A percentile compares a stretch with the other conserved stretches of the same genome.
phyloP scores from a whole-genome alignment of 2,888 invertebrate genomes.

The Drosophila fulvimacula region DNA sequence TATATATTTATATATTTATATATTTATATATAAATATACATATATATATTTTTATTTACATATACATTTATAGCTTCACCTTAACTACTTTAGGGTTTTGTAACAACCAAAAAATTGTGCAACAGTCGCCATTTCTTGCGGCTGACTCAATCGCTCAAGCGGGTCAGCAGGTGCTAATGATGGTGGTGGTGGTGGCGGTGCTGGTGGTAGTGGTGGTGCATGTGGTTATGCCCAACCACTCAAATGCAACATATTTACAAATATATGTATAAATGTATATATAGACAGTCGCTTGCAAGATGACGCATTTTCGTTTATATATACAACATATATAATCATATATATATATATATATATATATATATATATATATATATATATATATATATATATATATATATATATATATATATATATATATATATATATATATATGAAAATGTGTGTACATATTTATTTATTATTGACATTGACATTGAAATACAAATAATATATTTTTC shows the following conservation, averaged over 20 bases:
- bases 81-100: background rate
- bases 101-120: background rate
- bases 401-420: background rate
- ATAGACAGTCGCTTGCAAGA: background rate
- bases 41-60: too few species aligned
- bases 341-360: background rate
- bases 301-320: background rate
- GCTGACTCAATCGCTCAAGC: constrained; percentile 22
- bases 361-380: background rate
- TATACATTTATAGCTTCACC: too few species aligned
- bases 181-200: background rate
- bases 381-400: background rate
- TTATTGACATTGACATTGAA: constrained; percentile 11
- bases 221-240: background rate
- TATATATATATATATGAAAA: background rate
- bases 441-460: constrained; percentile 3
- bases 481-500: background rate
- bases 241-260: background rate
- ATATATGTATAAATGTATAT: background rate
- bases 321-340: background rate
- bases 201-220: background rate
- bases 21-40: background rate
- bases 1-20: background rate
- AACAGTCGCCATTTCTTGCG: background rate
- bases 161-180: constrained; percentile 8